A percentile compares a stretch with the other conserved stretches of the same genome.
Evolutionary conservation across 2,888 invertebrate genomes (phyloP).

Genomic region (Xylocampa areola): DNA sequence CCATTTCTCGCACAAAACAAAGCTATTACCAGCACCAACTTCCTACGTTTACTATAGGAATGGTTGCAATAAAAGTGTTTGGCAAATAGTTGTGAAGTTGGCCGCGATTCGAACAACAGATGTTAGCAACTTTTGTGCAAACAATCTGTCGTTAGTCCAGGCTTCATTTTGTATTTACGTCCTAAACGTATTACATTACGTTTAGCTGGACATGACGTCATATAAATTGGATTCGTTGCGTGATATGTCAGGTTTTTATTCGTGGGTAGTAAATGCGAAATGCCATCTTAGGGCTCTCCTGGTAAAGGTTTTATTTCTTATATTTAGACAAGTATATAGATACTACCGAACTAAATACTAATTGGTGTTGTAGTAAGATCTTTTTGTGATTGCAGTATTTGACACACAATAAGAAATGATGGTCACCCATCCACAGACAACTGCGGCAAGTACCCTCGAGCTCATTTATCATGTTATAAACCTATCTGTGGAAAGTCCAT

Average conservation of each 20-base stretch:
- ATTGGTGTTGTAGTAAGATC: conserved; percentile 14
- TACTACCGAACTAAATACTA: conserved; percentile 16
- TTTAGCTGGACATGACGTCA: conserved; percentile 12
- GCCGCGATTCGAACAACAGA: conserved; percentile 17
- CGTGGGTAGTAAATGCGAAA: not conserved
- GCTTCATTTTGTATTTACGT: conserved; percentile 32
- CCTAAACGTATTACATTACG: conserved; percentile 28
- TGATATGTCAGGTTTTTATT: conserved; percentile 5
- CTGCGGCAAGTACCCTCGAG: too few species aligned
- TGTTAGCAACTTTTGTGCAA: conserved; percentile 25
- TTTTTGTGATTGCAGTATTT: too few species aligned
- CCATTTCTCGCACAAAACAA: conserved; percentile 9
- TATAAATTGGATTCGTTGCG: conserved; percentile 16
- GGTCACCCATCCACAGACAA: too few species aligned
- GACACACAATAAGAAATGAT: too few species aligned
- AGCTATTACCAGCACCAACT: conserved; percentile 28
- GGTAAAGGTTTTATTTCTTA: not conserved
- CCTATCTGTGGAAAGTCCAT: too few species aligned
- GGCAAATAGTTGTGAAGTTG: conserved; percentile 35
- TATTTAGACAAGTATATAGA: too few species aligned
- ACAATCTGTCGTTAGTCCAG: conserved; percentile 21
- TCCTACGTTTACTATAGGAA: conserved; percentile 38
- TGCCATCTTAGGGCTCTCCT: not conserved
- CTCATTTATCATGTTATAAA: too few species aligned
- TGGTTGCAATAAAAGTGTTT: conserved; percentile 33